Base-by-base conservation (phyloP, 1,140 invertebrate genomes). In the Dendrolimus kikuchii region DNA sequence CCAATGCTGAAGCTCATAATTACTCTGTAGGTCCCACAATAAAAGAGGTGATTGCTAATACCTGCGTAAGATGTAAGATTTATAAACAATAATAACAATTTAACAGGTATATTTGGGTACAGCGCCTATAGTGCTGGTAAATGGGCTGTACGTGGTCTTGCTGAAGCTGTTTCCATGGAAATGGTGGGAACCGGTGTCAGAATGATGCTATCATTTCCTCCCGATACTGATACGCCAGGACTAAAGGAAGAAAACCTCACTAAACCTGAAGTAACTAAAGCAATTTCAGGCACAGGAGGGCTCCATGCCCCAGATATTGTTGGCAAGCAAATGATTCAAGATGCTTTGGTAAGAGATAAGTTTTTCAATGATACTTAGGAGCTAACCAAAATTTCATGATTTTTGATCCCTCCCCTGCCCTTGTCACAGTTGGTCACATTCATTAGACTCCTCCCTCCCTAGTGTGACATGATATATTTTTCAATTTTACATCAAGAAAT, bases 191-290 rank as follows among this genome's bases (percentile, higher is more conserved):
- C 95, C 61, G 92, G 94, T 66, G 91, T 99, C 0, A 90, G 91
- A 39, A 91, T 99, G 0, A 99, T 96, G 0, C 68, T 99, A 4
- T 90, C 93, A 5, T 92, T 96, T 66, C 98, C 99, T 36, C 96
- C 98, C 5, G 98, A 99, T 74, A 99, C 98, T 1, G 96, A 99
- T 74, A 99, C 99, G 3, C 98, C 98, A 41, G 98, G 98, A 23
- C 98, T 96, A 85, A 92, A 91, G 49, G 89, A 91, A 62, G 98
- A 99, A 88, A 91, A 96, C 74, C 87, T 93, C 66, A 90, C 91
- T 1, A 97, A 99, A 88, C 96, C 96, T 2, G 87, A 91, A 47
- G 97, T 97, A 89, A 99, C 97, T 0, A 92, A 92, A 80, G 83
- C 97, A 2, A 98, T 99, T 64, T 96, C 94, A 3, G 91, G 94